Conservation (phyloP, 2,888 invertebrate genomes). For the Galeruca laticollis region DNA sequence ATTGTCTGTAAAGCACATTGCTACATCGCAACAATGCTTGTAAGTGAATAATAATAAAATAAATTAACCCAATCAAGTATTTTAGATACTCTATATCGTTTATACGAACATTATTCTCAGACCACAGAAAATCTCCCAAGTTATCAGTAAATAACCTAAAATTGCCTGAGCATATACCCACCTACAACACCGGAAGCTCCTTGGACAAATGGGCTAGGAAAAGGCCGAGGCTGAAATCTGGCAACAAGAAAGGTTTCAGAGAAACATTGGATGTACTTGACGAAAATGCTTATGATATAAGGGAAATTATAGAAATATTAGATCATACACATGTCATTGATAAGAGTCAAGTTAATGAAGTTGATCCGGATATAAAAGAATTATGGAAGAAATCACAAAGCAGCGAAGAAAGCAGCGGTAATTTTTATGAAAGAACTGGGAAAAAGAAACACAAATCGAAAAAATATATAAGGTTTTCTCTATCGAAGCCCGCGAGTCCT, state of each 20-base stretch:
- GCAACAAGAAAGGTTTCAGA: slow-evolving; percentile 31
- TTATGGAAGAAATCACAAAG: slow-evolving; percentile 49
- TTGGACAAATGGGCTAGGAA: slow-evolving; percentile 62
- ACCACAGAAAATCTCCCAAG: slow-evolving; percentile 34
- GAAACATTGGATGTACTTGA: slow-evolving; percentile 39
- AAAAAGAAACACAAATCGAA: slow-evolving; percentile 49
- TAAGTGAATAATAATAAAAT: no score
- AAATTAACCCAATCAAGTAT: no score
- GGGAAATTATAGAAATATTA: slow-evolving; percentile 44
- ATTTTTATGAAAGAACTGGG: slow-evolving; percentile 30
- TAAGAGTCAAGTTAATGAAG: slow-evolving; percentile 43
- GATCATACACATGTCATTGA: slow-evolving; percentile 18
- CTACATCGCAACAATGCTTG: no score
- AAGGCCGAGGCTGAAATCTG: slow-evolving; percentile 58
- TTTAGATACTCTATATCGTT: slow-evolving; percentile 35
- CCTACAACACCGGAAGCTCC: slow-evolving; percentile 60
- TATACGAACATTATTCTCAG: slow-evolving; percentile 24
- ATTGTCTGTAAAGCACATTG: no score
- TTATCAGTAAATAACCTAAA: slow-evolving; percentile 56
- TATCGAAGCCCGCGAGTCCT: slow-evolving; percentile 63
- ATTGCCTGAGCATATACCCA: slow-evolving; percentile 54
- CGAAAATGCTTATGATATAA: slow-evolving; percentile 43
- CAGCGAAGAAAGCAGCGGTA: slow-evolving; percentile 31
- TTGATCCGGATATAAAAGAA: slow-evolving; percentile 60
- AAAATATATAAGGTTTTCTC: slow-evolving; percentile 59